Evolutionary conservation across 2,113 vertebrate species (phyloP).

Genomic region (Pluvianellus socialis): DNA sequence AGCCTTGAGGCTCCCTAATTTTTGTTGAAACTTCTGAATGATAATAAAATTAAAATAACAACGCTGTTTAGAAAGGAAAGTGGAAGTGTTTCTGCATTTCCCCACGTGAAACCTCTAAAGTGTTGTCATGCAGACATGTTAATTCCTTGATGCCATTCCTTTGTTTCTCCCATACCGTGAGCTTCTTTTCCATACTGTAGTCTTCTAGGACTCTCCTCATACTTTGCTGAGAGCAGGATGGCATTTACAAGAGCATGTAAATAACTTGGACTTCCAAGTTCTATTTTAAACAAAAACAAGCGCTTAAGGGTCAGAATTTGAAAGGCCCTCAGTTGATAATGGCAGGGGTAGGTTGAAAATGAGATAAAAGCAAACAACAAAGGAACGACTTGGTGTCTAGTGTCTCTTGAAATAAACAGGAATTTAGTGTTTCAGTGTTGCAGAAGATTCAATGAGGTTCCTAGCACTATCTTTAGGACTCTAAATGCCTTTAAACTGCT

Average conservation of each 20-base stretch:
- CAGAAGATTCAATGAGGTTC: neutral
- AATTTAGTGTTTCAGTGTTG: neutral
- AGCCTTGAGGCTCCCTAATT: rapidly evolving
- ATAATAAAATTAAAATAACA: neutral
- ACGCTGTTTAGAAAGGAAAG: neutral
- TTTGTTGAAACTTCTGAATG: neutral
- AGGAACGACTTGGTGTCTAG: neutral
- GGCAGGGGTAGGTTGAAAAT: neutral
- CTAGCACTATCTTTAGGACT: neutral
- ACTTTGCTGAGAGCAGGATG: neutral
- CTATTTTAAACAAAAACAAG: neutral
- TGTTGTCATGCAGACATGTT: neutral
- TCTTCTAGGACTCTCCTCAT: neutral
- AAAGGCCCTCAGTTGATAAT: neutral
- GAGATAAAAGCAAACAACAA: neutral
- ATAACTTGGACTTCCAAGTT: neutral
- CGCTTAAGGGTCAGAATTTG: neutral
- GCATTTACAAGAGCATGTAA: neutral
- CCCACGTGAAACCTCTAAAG: neutral
- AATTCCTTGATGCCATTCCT: neutral
- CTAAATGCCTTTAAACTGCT: neutral
- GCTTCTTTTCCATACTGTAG: neutral
- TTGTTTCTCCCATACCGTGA: neutral
- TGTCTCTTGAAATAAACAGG: neutral
- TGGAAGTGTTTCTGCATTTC: neutral